These are phyloP conservation scores for Tetranychus cinnabarinus DNA, from an alignment of 1,140 invertebrate genomes.

Conservation along the genomic window DNA sequence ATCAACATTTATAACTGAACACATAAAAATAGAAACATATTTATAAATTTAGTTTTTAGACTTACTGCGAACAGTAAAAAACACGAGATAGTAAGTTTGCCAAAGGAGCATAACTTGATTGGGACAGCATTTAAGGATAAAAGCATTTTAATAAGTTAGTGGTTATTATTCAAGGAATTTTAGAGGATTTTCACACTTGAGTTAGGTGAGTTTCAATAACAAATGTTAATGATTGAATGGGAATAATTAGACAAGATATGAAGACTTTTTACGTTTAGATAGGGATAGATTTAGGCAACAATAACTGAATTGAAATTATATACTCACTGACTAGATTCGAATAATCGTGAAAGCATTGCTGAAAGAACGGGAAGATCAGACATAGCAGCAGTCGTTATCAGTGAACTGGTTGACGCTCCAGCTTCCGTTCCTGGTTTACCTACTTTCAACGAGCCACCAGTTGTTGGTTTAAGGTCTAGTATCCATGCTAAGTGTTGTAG, in stretches of 20 bases:
- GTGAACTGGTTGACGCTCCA: constrained; percentile 40
- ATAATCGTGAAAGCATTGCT: constrained; percentile 70
- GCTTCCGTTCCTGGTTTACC: constrained; percentile 34
- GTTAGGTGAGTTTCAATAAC: too few relatives aligned
- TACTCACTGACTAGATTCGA: constrained; percentile 63
- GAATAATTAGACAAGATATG: too few relatives aligned
- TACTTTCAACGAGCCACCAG: constrained; percentile 68
- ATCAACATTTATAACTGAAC: not conserved
- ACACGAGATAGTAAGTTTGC: constrained; percentile 9
- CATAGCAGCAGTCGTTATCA: constrained; percentile 84
- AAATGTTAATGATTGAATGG: too few relatives aligned
- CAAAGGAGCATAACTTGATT: constrained; percentile 8
- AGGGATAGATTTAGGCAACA: not conserved
- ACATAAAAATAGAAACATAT: not conserved
- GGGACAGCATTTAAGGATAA: not conserved
- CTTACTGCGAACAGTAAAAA: constrained; percentile 11
- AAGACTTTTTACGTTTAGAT: not conserved
- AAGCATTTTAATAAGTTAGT: not conserved
- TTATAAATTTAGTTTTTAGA: not conserved
- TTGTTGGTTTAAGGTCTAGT: constrained; percentile 76
- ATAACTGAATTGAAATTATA: not conserved
- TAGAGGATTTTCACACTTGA: not conserved
- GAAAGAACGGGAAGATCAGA: constrained; percentile 78
- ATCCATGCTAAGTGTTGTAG: constrained; percentile 85
- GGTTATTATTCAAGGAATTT: not conserved